A percentile compares a stretch with the other conserved stretches of the same genome.
These are phyloP conservation scores for Lophochroa leadbeateri DNA, from an alignment of 2,113 vertebrate genomes.

Conservation along the genomic window DNA sequence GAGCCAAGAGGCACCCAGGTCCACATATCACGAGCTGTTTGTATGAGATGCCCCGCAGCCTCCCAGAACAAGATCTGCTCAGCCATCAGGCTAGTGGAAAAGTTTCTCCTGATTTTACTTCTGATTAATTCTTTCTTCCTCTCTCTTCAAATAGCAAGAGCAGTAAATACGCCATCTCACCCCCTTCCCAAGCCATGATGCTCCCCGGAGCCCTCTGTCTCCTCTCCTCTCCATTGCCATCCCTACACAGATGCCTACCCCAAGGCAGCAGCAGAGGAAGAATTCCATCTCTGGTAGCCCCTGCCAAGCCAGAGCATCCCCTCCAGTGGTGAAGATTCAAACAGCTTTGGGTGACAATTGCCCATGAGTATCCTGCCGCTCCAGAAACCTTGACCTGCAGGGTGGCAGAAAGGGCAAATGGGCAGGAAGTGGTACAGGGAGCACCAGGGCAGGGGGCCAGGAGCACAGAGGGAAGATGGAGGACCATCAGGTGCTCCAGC, in stretches of 20 bases:
- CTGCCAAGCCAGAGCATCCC: not conserved
- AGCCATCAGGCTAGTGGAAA: not conserved
- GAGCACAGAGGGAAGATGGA: not conserved
- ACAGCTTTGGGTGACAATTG: accelerated
- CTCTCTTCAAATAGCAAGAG: not conserved
- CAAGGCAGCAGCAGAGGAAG: not conserved
- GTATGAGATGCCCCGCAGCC: not conserved
- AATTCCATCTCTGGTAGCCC: not conserved
- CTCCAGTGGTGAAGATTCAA: not conserved
- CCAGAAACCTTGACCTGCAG: not conserved
- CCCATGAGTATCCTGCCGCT: accelerated
- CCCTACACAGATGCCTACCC: not conserved
- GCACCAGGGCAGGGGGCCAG: not conserved
- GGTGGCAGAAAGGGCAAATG: not conserved
- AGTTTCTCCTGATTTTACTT: not conserved
- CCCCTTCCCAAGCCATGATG: accelerated
- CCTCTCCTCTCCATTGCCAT: accelerated
- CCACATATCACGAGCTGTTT: not conserved
- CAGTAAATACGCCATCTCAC: accelerated
- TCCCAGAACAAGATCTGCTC: not conserved
- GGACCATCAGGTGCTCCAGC: not conserved
- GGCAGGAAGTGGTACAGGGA: accelerated
- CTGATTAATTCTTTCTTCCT: not conserved
- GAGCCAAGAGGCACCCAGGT: accelerated
- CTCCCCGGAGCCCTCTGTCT: accelerated